Base-by-base conservation (phyloP, 1,140 invertebrate species). In the Rhopalosiphum maidis region DNA sequence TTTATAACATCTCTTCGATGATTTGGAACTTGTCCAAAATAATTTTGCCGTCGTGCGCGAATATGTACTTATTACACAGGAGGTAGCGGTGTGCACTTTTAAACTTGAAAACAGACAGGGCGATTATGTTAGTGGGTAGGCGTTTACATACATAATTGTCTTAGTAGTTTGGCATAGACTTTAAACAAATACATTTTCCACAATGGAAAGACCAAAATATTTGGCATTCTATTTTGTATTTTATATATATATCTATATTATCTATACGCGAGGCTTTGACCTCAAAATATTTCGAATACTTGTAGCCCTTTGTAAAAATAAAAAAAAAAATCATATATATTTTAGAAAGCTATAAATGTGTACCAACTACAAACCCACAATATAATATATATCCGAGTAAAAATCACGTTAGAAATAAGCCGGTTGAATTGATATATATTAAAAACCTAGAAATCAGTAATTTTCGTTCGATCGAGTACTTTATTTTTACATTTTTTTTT, bases 221-320 rank as follows among this genome's bases (percentile, higher is more conserved):
- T 90, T 90, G 88, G 88, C 88, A 90, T 90, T 88, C 88, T 41
- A 43, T 60, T 60, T 90, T 90, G 25, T 43, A 43, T 90, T 60
- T 18, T 37, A n/a, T 37, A 51, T 87, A 87, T 41, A 35, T 48
- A 35, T 7, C 1, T 41, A 41, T 77, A 77, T 77, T 77, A 77
- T 77, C 30, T 77, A 3, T 21, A 30, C 18, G 0, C 54, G 37
- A 90, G 88, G 25, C 88, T 60, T 90, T 90, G 51, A 90, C 88
- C 87, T 89, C 48, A 89, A 37, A 89, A 90, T 90, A 90, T 90
- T 60, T 90, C 41, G 41, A 90, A 60, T 90, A n/a, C 54, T 90
- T 25, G 22, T 60, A 9, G 51, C 55, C 88, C 37, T 55, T 60
- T 60, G 88, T 41, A 37, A 88, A 54, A 88, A 51, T 23, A 54